phyloP scores from a whole-genome alignment of 2,888 invertebrate species.

The Tryphoninae sp. region DNA sequence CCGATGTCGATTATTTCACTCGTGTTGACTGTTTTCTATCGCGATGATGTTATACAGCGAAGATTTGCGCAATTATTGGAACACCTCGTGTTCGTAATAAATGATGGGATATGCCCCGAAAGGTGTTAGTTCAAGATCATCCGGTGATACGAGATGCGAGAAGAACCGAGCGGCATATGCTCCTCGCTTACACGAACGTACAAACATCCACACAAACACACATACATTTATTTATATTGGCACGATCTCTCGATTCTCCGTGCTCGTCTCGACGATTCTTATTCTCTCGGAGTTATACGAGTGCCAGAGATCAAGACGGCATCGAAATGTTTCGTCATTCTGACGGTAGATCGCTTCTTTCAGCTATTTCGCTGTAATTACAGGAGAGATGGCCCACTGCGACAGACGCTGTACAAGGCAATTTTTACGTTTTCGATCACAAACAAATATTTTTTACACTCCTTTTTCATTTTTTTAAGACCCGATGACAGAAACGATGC shows the following conservation, averaged over 20 bases:
- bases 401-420: not conserved
- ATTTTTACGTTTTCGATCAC: not conserved
- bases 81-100: constrained; percentile 78
- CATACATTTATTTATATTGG: constrained; percentile 31
- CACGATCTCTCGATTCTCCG: constrained; percentile 22
- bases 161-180: constrained; percentile 33
- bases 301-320: constrained; percentile 32
- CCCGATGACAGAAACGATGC: too few species aligned
- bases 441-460: not conserved
- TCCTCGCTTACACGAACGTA: constrained; percentile 34
- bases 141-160: constrained; percentile 73
- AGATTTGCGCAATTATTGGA: constrained; percentile 80
- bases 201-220: too few species aligned
- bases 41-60: constrained; percentile 53
- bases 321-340: constrained; percentile 53
- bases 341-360: constrained; percentile 28
- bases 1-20: constrained; percentile 7
- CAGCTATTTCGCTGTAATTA: constrained; percentile 12
- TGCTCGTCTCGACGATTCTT: constrained; percentile 22
- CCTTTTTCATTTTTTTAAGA: not conserved
- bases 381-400: constrained; percentile 12
- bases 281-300: constrained; percentile 31
- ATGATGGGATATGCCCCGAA: constrained; percentile 78
- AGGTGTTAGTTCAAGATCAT: constrained; percentile 81
- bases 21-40: constrained; percentile 11